Conservation (phyloP, 1,140 invertebrate species). For the Rhopalosiphum padi region DNA sequence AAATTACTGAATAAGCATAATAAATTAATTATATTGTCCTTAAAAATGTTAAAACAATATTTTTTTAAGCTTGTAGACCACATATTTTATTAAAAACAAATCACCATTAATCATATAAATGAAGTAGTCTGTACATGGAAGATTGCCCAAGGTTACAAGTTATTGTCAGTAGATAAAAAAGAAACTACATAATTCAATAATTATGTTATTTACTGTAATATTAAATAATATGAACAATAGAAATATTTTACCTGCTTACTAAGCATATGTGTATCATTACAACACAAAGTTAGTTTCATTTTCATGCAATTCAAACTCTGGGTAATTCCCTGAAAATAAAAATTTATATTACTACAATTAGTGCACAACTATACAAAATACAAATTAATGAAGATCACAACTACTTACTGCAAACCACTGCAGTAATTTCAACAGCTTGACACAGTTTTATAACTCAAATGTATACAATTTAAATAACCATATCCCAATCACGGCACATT, state of each 20-base stretch:
- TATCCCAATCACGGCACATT: conserved; percentile 58
- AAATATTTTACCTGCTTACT: conserved; percentile 23
- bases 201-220: not conserved
- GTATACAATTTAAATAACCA: conserved; percentile 14
- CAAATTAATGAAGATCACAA: not conserved
- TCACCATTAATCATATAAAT: not conserved
- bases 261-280: not conserved
- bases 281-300: conserved; percentile 42
- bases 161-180: not conserved
- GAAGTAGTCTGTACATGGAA: not conserved
- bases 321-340: not conserved
- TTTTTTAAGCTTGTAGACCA: not conserved
- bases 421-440: conserved; percentile 30
- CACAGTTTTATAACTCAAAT: not conserved
- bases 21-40: not conserved
- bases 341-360: not conserved
- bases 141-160: not conserved
- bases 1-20: not conserved
- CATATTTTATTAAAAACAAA: not conserved
- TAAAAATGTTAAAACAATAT: not conserved
- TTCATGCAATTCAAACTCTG: conserved; percentile 24
- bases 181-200: not conserved
- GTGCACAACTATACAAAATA: not conserved
- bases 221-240: not conserved
- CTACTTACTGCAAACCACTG: conserved; percentile 31